Conservation (phyloP, 2,888 invertebrate genomes). For the Nowickia ferox region DNA sequence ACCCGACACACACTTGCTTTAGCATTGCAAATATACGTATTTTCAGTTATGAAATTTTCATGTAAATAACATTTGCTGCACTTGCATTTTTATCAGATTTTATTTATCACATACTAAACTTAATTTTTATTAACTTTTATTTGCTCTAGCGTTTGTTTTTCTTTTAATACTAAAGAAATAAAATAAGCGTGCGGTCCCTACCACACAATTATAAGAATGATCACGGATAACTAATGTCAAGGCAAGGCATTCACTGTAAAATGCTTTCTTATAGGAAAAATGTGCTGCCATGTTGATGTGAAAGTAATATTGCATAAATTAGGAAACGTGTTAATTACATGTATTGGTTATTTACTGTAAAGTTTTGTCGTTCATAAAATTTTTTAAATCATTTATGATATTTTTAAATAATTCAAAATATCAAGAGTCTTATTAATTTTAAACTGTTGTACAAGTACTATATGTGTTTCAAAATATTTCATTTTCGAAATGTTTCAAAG, state of each 20-base stretch:
- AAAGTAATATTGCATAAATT: background rate
- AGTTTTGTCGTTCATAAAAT: too few species aligned
- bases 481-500: too few species aligned
- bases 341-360: too few species aligned
- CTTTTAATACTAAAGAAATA: background rate
- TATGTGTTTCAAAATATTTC: too few species aligned
- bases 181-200: background rate
- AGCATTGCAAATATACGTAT: background rate
- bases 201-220: background rate
- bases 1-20: background rate
- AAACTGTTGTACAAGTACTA: too few species aligned
- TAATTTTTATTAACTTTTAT: constrained; percentile 4
- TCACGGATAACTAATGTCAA: background rate
- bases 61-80: background rate
- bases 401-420: too few species aligned
- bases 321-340: constrained; percentile 11
- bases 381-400: too few species aligned
- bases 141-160: background rate
- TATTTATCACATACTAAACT: constrained; percentile 4
- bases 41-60: constrained; percentile 1
- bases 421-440: too few species aligned
- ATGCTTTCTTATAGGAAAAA: background rate
- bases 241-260: background rate
- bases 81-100: background rate
- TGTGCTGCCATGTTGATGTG: background rate